A percentile compares a stretch with the other conserved stretches of the same genome.
phyloP scores from a whole-genome alignment of 2,113 vertebrate genomes.

The Peromyscus polionotus region DNA sequence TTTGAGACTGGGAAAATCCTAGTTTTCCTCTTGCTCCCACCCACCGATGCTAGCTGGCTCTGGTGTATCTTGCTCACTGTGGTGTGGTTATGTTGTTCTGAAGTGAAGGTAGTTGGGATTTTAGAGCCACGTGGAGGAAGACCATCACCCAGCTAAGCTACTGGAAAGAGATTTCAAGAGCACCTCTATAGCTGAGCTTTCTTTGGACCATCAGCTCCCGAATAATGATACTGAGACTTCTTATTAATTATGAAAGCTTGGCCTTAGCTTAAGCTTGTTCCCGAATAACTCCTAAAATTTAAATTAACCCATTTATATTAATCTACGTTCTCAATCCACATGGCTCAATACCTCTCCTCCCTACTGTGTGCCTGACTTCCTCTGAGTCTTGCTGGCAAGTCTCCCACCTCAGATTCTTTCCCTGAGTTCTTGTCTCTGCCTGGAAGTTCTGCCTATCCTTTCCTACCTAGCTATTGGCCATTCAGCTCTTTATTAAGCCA shows the following conservation, averaged over 20 bases:
- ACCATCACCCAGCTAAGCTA: fast-evolving
- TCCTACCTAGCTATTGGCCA: background rate
- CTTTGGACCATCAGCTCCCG: background rate
- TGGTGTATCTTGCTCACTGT: background rate
- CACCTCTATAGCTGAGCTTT: background rate
- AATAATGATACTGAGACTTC: background rate
- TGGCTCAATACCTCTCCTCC: background rate
- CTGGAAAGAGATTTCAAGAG: background rate
- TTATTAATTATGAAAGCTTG: background rate
- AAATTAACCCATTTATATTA: background rate
- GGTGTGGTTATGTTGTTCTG: background rate
- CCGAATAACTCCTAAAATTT: background rate
- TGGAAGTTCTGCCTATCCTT: background rate
- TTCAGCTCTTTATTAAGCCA: background rate
- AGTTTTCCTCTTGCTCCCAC: fast-evolving
- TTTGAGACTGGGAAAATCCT: background rate
- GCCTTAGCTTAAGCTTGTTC: background rate
- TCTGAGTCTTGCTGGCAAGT: background rate
- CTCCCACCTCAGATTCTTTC: background rate
- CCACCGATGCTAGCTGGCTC: fast-evolving
- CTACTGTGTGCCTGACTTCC: background rate
- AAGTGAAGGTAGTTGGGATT: background rate
- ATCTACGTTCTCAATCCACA: background rate
- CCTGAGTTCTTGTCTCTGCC: background rate
- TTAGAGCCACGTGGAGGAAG: background rate